These are phyloP conservation scores for Fragariocoptes setiger DNA, from an alignment of 1,140 invertebrate species.

Conservation along the genomic window DNA sequence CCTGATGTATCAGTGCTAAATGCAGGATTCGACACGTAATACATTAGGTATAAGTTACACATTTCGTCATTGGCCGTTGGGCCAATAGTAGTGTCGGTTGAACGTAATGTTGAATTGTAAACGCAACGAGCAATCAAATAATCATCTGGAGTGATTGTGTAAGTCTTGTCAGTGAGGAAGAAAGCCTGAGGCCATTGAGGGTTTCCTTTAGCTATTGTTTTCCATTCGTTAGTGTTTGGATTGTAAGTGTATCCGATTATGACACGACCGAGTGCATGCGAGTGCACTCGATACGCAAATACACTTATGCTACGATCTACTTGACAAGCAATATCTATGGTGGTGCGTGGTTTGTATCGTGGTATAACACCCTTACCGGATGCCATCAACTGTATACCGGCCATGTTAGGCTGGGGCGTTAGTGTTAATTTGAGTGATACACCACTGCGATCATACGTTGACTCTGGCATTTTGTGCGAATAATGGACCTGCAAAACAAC, in stretches of 20 bases:
- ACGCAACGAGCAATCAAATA: conserved; percentile 16
- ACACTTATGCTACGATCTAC: conserved; percentile 14
- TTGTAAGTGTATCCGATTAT: conserved; percentile 20
- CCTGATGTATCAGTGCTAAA: background rate
- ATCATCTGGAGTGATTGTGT: conserved; percentile 14
- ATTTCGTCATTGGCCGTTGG: conserved; percentile 28
- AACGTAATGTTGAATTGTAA: conserved; percentile 15
- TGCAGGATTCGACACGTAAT: conserved; percentile 17
- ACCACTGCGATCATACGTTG: conserved; percentile 14
- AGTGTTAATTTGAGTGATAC: conserved; percentile 13
- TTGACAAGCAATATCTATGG: conserved; percentile 16
- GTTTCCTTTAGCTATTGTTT: conserved; percentile 17
- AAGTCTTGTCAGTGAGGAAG: conserved; percentile 15
- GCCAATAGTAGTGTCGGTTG: conserved; percentile 14
- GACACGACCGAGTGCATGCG: conserved; percentile 21
- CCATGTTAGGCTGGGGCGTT: conserved; percentile 16
- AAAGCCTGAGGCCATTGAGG: conserved; percentile 22
- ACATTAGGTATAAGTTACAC: conserved; percentile 37
- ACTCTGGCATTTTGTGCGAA: conserved; percentile 13
- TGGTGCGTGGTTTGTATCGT: conserved; percentile 15
- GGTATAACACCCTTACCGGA: conserved; percentile 13
- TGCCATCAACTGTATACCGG: conserved; percentile 17
- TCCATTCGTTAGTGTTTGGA: conserved; percentile 10
- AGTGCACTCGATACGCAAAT: conserved; percentile 27
- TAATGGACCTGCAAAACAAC: conserved; percentile 21